phyloP scores from a whole-genome alignment of 2,797 vertebrate genomes.

The Molossus alvarezi region DNA sequence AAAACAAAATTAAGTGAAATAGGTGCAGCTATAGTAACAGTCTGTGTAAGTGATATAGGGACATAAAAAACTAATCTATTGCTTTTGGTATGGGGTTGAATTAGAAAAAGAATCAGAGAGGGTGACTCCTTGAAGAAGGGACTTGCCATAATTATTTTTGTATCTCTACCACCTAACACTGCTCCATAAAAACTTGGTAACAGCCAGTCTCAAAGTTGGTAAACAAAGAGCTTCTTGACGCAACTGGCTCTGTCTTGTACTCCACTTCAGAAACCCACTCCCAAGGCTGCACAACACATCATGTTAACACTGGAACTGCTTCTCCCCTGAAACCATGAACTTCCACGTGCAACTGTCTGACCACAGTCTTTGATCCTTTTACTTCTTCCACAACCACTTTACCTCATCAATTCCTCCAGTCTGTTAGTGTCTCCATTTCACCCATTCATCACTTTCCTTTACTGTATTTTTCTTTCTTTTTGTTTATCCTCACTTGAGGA shows the following conservation, averaged over 20 bases:
- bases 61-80: background rate
- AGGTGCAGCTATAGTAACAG: background rate
- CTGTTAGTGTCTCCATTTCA: background rate
- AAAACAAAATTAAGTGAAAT: conserved; percentile 30
- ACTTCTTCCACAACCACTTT: background rate
- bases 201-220: background rate
- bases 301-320: background rate
- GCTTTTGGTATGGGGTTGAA: conserved; percentile 8
- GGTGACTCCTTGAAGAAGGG: background rate
- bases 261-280: background rate
- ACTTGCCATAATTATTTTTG: background rate
- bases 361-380: background rate
- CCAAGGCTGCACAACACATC: background rate
- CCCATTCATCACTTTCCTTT: conserved; percentile 53
- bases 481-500: no score
- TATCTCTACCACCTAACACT: background rate
- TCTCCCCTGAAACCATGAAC: conserved; percentile 7
- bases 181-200: conserved; percentile 35
- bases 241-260: conserved; percentile 45
- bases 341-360: background rate
- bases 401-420: background rate
- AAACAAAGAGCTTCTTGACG: background rate
- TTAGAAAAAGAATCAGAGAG: conserved; percentile 57
- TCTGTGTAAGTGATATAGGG: background rate
- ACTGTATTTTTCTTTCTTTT: background rate